Conservation (phyloP, 2,797 vertebrate species). For the Petrocephalus schoutedeni region DNA sequence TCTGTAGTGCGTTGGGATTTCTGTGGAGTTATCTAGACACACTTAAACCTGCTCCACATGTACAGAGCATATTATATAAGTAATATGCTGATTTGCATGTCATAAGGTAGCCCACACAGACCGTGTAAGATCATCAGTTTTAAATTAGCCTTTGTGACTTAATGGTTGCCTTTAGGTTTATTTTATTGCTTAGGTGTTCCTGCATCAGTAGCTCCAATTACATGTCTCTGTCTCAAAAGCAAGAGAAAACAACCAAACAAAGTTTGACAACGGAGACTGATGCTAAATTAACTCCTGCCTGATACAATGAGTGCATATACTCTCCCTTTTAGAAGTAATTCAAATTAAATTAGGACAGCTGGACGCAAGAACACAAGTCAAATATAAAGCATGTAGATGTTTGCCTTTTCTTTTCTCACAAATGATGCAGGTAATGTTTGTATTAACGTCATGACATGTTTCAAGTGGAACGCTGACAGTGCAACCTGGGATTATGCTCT, state of each 20-base stretch:
- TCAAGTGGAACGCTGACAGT: slow-evolving; percentile 8
- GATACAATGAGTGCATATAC: background rate
- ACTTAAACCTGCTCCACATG: background rate
- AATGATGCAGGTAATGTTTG: background rate
- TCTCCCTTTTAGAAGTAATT: background rate
- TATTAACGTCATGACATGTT: background rate
- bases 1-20: background rate
- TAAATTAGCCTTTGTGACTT: background rate
- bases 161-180: background rate
- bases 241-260: background rate
- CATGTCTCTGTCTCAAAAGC: background rate
- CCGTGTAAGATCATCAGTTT: background rate
- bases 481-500: slow-evolving; percentile 9
- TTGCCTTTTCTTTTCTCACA: background rate
- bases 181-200: background rate
- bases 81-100: background rate
- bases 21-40: background rate
- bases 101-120: background rate
- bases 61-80: background rate
- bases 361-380: background rate
- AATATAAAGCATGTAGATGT: background rate
- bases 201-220: background rate
- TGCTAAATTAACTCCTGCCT: background rate
- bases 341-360: background rate
- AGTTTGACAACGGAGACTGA: slow-evolving; percentile 2